Evolutionary conservation across 1,140 invertebrate species (phyloP), one percentile per base, ranked within the genome.

Genomic region (Drosophila malerkotliana): DNA sequence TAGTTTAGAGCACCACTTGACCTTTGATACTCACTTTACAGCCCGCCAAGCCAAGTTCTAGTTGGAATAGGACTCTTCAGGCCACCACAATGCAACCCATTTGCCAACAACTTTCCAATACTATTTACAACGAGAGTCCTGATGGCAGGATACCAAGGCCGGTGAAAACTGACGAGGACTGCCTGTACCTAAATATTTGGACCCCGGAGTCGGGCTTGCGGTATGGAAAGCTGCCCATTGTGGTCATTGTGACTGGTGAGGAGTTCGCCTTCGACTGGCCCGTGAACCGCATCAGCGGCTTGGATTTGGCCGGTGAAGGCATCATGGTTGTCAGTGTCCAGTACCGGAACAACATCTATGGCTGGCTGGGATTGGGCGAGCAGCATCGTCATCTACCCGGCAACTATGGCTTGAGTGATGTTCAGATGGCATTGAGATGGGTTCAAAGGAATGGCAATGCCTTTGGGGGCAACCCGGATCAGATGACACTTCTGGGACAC

Each of bases 401-500:
- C 0, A 96, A 96, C 84, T 93, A 95, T 24, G 95, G 95, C 2
- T 79, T 96, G 9, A 91, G 95, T 54, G 96, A 97, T 90, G 95
- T 96, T 66, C 94, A 95, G 62, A 84, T 95, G 56, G 95, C 95
- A 1, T 78, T 97, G 12, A 76, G 94, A 14, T 97, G 96, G 96
- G 92, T 96, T 1, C 92, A 94, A 52, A 93, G 94, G 56, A 96
- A 97, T 90, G 95, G 96, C 41, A 91, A 91, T 14, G 92, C 93
- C 14, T 97, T 97, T 79, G 96, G 96, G 2, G 96, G 96, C 5
- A 95, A 97, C 92, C 92, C 94, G 0, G 91, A 93, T 10, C 92
- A 93, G 32, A 92, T 97, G 0, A 97, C 96, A 0, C 82, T 97
- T 1, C 92, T 96, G 54, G 96, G 96, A 1, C 94, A 96, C 90